These are phyloP conservation scores for Drosophila kepulauana DNA, from an alignment of 1,140 invertebrate species.

Conservation along the genomic window DNA sequence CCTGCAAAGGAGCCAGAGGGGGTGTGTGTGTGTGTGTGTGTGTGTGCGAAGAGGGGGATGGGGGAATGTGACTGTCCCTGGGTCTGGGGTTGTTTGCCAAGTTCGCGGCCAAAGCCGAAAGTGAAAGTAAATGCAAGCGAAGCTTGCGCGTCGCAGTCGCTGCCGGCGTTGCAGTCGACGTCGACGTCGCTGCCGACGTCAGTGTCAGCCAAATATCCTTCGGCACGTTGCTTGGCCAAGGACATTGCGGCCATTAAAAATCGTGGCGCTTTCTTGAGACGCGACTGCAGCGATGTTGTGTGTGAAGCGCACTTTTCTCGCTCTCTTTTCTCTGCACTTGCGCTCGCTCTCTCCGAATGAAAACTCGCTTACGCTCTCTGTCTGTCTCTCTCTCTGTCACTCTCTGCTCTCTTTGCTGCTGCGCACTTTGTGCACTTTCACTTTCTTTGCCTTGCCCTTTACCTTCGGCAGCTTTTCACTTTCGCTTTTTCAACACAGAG, in stretches of 20 bases:
- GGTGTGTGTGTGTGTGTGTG: conserved; percentile 15
- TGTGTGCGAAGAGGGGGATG: background rate
- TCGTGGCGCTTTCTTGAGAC: conserved; percentile 76
- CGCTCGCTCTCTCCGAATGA: conserved; percentile 22
- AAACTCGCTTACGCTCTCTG: background rate
- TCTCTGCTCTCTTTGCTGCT: conserved; percentile 32
- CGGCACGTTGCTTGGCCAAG: conserved; percentile 69
- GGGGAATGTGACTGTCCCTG: background rate
- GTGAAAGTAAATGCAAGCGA: conserved; percentile 79
- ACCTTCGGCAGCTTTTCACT: conserved; percentile 67
- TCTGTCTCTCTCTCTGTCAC: conserved; percentile 8
- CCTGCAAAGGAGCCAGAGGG: conserved; percentile 24
- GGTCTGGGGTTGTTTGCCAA: conserved; percentile 62
- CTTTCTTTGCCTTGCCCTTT: conserved; percentile 78
- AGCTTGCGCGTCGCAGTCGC: conserved; percentile 26
- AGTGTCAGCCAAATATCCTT: conserved; percentile 56
- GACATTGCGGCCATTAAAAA: conserved; percentile 84
- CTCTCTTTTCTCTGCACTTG: conserved; percentile 20
- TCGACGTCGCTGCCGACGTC: conserved; percentile 17
- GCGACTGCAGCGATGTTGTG: conserved; percentile 33
- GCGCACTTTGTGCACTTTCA: conserved; percentile 58
- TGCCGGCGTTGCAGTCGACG: conserved; percentile 28
- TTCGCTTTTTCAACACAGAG: conserved; percentile 57
- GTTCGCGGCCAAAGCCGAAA: conserved; percentile 61
- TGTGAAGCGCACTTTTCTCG: conserved; percentile 11